Conservation (phyloP, 2,113 vertebrate genomes). For the Cavia aperea region DNA sequence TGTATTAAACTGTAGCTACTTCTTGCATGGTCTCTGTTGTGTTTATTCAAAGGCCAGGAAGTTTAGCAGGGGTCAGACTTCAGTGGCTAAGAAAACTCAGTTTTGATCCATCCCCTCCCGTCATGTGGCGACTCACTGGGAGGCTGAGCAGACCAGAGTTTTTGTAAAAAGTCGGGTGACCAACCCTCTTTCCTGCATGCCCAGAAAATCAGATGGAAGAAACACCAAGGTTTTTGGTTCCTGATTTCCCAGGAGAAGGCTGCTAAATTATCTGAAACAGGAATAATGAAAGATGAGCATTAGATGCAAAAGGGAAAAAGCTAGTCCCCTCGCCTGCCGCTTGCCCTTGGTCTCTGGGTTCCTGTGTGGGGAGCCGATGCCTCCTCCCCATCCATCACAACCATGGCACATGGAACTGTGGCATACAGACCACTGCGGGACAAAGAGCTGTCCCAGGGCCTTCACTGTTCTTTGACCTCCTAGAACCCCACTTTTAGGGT, state of each 20-base stretch:
- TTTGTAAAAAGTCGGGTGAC: not conserved
- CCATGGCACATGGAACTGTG: not conserved
- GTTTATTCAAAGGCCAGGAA: constrained; percentile 54
- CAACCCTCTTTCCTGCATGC: not conserved
- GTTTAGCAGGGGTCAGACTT: not conserved
- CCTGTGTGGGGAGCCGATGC: not conserved
- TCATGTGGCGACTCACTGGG: not conserved
- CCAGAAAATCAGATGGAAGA: not conserved
- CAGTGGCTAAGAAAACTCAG: not conserved
- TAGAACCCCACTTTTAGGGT: not conserved
- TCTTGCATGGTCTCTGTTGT: constrained; percentile 63
- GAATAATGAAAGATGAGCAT: not conserved
- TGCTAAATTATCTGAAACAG: not conserved
- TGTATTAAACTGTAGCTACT: constrained; percentile 75
- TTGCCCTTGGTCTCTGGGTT: not conserved
- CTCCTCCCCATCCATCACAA: not conserved
- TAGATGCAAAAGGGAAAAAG: not conserved
- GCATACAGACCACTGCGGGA: not conserved
- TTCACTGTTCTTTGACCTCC: not conserved
- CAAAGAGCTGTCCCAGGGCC: not conserved
- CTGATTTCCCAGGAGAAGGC: not conserved
- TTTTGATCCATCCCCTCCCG: not conserved
- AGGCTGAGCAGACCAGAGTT: not conserved
- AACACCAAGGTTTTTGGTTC: not conserved
- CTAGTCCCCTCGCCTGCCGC: no score